Conservation (phyloP, 2,113 vertebrate species). For the Triplophysa rosa region DNA sequence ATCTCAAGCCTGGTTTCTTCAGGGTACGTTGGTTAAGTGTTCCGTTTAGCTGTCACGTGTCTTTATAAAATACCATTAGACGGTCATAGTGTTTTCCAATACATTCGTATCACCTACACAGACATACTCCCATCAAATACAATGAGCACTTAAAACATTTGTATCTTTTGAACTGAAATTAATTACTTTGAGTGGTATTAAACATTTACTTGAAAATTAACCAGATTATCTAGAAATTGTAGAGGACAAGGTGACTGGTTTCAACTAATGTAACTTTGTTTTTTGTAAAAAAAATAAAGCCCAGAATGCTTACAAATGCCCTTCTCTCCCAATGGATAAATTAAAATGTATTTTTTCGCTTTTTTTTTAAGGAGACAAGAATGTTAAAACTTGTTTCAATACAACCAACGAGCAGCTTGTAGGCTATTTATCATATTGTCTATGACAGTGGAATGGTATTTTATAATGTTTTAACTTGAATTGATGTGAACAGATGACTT, state of each 20-base stretch:
- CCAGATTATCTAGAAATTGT: slow-evolving; percentile 46
- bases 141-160: slow-evolving; percentile 46
- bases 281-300: slow-evolving; percentile 1
- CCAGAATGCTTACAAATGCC: slow-evolving; percentile 27
- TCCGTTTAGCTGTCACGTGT: slow-evolving; percentile 46
- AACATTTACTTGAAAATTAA: slow-evolving; percentile 49
- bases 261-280: not conserved
- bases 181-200: not conserved
- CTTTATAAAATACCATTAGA: slow-evolving; percentile 78
- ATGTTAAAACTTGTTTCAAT: slow-evolving; percentile 72
- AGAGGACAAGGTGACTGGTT: slow-evolving; percentile 13
- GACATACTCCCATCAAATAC: slow-evolving; percentile 28
- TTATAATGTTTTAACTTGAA: slow-evolving; percentile 74
- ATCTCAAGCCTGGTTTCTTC: not conserved
- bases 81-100: slow-evolving; percentile 65
- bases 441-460: slow-evolving; percentile 78
- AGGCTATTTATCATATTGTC: slow-evolving; percentile 70
- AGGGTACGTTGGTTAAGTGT: not conserved
- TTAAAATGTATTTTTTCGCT: slow-evolving; percentile 44
- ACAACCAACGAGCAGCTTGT: slow-evolving; percentile 62
- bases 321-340: slow-evolving; percentile 16
- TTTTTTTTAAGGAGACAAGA: slow-evolving; percentile 67
- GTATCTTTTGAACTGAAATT: slow-evolving; percentile 12
- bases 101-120: slow-evolving; percentile 48
- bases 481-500: slow-evolving; percentile 64